Percentiles rank a stretch among this genome's conserved stretches.
Conservation (phyloP, 1,140 invertebrate genomes). For the Scylla paramamosain region DNA sequence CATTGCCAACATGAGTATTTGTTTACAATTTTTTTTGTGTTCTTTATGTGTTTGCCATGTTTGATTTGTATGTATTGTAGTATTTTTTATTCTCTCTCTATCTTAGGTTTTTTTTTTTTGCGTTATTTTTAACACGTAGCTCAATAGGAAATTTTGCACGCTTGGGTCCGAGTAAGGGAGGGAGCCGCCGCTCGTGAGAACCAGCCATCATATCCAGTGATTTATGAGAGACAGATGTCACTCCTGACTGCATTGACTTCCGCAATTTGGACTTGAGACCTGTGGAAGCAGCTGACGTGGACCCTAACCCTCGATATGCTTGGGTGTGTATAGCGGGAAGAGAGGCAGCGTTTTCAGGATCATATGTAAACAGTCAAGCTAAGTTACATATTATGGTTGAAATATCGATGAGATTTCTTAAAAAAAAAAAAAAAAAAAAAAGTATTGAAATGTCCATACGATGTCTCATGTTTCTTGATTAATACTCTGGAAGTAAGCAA, state of each 20-base stretch:
- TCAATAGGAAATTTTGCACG: not conserved
- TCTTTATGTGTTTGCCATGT: not conserved
- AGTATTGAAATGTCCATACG: not conserved
- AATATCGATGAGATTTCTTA: too few relatives aligned
- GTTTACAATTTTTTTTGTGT: not conserved
- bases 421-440: not conserved
- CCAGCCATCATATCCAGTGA: conserved; percentile 28
- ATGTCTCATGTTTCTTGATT: too few relatives aligned
- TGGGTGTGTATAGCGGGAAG: too few relatives aligned
- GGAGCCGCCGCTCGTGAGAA: not conserved
- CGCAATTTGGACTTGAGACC: conserved; percentile 16
- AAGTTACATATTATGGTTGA: too few relatives aligned
- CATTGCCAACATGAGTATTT: not conserved
- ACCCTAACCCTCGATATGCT: not conserved
- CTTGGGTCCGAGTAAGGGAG: not conserved
- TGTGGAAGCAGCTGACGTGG: not conserved
- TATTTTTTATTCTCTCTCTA: not conserved
- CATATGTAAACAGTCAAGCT: too few relatives aligned
- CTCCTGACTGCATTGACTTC: conserved; percentile 56
- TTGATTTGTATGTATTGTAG: too few relatives aligned
- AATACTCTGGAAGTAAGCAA: too few relatives aligned
- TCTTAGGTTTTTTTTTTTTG: not conserved
- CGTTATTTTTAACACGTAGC: not conserved
- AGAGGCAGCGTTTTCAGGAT: not conserved
- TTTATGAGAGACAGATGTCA: conserved; percentile 63